Conservation (phyloP, 1,140 invertebrate genomes). For the Drosophila repletoides region DNA sequence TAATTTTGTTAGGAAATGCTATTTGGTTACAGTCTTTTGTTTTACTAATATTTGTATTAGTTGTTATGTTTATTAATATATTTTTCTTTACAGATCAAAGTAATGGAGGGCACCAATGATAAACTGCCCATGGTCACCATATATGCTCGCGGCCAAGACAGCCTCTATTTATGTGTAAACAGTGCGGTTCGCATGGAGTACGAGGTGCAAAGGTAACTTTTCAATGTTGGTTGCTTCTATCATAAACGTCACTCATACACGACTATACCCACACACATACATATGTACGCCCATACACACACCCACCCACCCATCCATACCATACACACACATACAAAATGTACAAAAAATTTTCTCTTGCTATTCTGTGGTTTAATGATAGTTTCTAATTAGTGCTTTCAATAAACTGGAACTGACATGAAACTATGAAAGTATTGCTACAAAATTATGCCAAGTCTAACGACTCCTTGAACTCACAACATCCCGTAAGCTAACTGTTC, state of each 20-base stretch:
- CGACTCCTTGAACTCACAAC: slow-evolving; percentile 31
- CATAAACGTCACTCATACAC: slow-evolving; percentile 12
- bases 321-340: slow-evolving; percentile 12
- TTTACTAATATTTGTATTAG: no score
- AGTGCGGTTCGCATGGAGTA: slow-evolving; percentile 71
- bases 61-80: no score
- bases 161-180: slow-evolving; percentile 64
- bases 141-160: slow-evolving; percentile 53
- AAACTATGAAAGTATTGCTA: slow-evolving; percentile 61
- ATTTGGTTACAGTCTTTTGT: no score
- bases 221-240: neutral
- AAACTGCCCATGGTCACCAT: slow-evolving; percentile 62
- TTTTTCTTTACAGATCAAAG: slow-evolving; percentile 51
- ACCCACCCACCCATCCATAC: slow-evolving; percentile 8
- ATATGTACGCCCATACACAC: slow-evolving; percentile 12
- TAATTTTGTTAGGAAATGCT: no score
- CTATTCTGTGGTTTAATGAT: slow-evolving; percentile 57
- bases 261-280: slow-evolving; percentile 12
- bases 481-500: slow-evolving; percentile 64
- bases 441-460: slow-evolving; percentile 44
- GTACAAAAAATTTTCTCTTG: slow-evolving; percentile 36
- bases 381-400: slow-evolving; percentile 73
- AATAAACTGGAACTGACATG: slow-evolving; percentile 68
- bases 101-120: slow-evolving; percentile 46
- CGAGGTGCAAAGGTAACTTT: slow-evolving; percentile 67